A percentile compares a stretch with the other conserved stretches of the same genome.
These are phyloP conservation scores for Menidia beryllina DNA, from an alignment of 2,113 vertebrate genomes.

Conservation along the genomic window DNA sequence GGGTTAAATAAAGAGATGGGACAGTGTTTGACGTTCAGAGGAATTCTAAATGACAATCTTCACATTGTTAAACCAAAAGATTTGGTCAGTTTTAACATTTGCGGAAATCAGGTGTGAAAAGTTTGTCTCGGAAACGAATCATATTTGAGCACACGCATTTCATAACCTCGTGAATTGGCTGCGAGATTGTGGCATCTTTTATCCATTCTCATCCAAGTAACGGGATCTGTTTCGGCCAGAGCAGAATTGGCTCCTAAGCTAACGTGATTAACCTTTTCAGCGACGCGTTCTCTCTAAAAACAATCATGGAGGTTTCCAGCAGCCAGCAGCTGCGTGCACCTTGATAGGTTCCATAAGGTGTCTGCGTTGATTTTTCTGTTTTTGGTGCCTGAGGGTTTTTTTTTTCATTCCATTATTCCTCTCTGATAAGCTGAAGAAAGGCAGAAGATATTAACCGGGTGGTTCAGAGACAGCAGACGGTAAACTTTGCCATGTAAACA, in stretches of 20 bases:
- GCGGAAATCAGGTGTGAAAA: no score
- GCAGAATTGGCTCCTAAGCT: conserved; percentile 5
- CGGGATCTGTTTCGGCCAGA: conserved; percentile 30
- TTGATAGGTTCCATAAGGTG: not conserved
- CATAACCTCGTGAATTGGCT: conserved; percentile 25
- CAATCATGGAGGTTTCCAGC: not conserved
- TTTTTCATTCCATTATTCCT: no score
- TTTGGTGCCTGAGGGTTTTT: no score
- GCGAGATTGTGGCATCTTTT: conserved; percentile 41
- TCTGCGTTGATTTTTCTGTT: no score
- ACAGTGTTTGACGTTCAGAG: no score
- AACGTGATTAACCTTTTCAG: conserved; percentile 25
- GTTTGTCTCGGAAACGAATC: no score
- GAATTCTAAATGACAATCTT: no score
- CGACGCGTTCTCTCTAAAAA: not conserved
- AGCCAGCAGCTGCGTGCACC: not conserved
- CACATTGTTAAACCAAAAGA: no score
- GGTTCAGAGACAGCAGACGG: not conserved
- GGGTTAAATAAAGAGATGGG: no score
- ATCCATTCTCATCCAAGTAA: conserved; percentile 37
- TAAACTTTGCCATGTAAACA: not conserved
- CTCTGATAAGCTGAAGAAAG: no score
- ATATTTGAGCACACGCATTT: no score
- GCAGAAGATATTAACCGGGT: not conserved
- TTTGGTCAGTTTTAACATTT: no score